Percentiles rank a stretch among this genome's conserved stretches.
phyloP scores from a whole-genome alignment of 2,888 invertebrate species.

The Synanthedon formicaeformis region DNA sequence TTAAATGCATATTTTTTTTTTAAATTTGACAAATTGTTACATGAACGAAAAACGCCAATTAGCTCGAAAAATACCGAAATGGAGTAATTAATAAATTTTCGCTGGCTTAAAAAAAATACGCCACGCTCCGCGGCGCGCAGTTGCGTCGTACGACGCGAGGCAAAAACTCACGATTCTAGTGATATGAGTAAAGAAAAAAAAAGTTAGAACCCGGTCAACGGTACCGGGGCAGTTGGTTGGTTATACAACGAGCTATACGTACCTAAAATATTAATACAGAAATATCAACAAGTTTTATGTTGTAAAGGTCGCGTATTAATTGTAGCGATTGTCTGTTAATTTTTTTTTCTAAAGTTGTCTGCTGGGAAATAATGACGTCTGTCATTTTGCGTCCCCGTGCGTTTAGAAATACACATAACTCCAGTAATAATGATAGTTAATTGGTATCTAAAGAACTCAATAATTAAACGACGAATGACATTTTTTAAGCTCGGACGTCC shows the following conservation, averaged over 20 bases:
- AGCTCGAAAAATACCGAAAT: slow-evolving; percentile 1
- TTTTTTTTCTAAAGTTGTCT: not conserved
- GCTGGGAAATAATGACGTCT: no score
- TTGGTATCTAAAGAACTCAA: no score
- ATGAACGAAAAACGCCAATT: not conserved
- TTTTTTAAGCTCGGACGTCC: no score
- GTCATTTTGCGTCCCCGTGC: no score
- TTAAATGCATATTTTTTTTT: no score
- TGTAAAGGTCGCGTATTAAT: slow-evolving; percentile 11
- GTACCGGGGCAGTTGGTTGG: slow-evolving; percentile 10
- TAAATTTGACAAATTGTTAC: not conserved
- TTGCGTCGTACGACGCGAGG: slow-evolving; percentile 8
- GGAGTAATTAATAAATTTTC: slow-evolving; percentile 1
- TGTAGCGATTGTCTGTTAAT: not conserved
- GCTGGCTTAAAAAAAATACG: slow-evolving; percentile 13
- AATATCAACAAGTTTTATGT: slow-evolving; percentile 1
- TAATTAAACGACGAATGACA: no score
- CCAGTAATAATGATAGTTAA: no score
- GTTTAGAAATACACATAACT: no score
- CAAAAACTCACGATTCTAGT: slow-evolving; percentile 20
- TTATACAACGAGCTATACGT: slow-evolving; percentile 14
- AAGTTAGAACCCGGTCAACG: slow-evolving; percentile 11
- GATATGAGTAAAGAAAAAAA: slow-evolving; percentile 1
- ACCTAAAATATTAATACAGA: slow-evolving; percentile 14
- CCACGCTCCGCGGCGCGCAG: slow-evolving; percentile 15